Evolutionary conservation across 2,113 vertebrate species (phyloP).

Genomic region (Seriola rivoliana): DNA sequence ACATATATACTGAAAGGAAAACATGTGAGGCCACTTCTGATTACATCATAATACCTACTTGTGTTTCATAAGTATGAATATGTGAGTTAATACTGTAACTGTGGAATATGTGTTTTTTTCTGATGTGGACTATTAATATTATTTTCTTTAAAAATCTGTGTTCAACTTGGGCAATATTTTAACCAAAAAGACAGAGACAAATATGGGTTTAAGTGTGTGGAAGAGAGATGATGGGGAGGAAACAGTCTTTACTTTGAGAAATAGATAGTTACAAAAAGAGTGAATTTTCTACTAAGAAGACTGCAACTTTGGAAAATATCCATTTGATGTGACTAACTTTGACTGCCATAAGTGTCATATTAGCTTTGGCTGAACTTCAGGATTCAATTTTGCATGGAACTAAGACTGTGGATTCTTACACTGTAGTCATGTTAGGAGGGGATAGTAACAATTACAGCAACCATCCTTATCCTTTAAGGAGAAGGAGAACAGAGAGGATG

Average conservation of each 20-base stretch:
- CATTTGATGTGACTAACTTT: background rate
- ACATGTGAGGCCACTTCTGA: background rate
- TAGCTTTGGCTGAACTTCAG: background rate
- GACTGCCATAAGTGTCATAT: background rate
- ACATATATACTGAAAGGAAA: background rate
- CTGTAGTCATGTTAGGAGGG: background rate
- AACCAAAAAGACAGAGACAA: background rate
- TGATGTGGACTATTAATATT: background rate
- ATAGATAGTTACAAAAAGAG: background rate
- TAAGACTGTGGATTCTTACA: background rate
- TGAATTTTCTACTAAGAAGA: background rate
- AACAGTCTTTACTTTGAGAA: background rate
- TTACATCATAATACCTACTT: background rate
- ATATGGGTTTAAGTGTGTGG: background rate
- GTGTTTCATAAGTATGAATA: background rate
- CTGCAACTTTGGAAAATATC: background rate
- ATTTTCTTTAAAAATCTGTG: background rate
- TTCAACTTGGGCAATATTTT: background rate
- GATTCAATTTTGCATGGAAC: background rate
- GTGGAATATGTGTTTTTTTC: background rate
- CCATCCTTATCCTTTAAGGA: background rate
- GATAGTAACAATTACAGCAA: background rate
- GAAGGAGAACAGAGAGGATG: constrained; percentile 31
- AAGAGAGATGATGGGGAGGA: background rate
- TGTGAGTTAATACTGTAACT: background rate